phyloP scores from a whole-genome alignment of 1,140 invertebrate genomes.

The Aphelinus certus region DNA sequence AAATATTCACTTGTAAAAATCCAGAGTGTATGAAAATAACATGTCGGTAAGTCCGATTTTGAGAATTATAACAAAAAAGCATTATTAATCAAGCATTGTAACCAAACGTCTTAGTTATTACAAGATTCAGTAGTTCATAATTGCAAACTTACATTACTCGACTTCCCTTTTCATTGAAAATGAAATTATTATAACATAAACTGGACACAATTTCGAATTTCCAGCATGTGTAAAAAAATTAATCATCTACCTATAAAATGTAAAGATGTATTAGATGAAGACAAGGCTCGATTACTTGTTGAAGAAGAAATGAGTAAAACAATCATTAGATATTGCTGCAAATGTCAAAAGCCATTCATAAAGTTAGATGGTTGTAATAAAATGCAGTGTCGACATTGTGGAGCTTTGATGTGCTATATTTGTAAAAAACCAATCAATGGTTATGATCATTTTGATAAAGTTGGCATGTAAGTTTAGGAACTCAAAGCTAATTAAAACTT shows the following conservation, averaged over 20 bases:
- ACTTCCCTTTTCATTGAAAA: no score
- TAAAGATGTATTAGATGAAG: conserved; percentile 67
- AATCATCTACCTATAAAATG: conserved; percentile 73
- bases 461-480: no score
- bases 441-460: neutral
- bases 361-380: conserved; percentile 76
- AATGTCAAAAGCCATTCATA: conserved; percentile 69
- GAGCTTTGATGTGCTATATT: conserved; percentile 74
- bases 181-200: neutral
- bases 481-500: no score
- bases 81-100: no score
- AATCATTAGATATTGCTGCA: conserved; percentile 70
- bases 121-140: neutral
- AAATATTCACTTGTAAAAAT: conserved; percentile 73
- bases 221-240: conserved; percentile 68
- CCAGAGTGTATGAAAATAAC: conserved; percentile 74
- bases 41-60: conserved; percentile 62
- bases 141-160: neutral
- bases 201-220: conserved; percentile 15
- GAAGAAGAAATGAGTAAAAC: conserved; percentile 75
- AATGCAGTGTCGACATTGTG: conserved; percentile 73
- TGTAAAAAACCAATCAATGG: conserved; percentile 64
- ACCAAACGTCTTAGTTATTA: neutral
- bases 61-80: no score
- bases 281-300: conserved; percentile 67